A percentile compares a stretch with the other conserved stretches of the same genome.
phyloP scores from a whole-genome alignment of 2,888 invertebrate genomes.

The Mellilla xanthometata region DNA sequence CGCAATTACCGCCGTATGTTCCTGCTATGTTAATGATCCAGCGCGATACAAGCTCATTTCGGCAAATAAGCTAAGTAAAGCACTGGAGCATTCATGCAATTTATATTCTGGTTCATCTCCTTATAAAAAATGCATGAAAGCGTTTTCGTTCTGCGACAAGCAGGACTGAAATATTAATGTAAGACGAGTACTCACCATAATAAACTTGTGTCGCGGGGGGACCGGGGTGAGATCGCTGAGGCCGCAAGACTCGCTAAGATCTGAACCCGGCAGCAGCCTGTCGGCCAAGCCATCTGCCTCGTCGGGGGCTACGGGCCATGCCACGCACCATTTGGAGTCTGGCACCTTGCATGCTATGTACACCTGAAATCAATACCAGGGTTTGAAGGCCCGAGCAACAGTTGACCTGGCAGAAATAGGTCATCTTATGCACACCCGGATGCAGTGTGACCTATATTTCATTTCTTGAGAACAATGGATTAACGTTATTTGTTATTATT shows the following conservation, averaged over 20 bases:
- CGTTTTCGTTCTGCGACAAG: no score
- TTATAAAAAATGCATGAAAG: no score
- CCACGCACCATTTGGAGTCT: conserved; percentile 41
- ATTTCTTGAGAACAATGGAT: no score
- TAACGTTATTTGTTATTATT: no score
- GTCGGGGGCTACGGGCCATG: conserved; percentile 40
- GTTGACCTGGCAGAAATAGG: conserved; percentile 16
- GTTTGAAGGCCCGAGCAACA: conserved; percentile 13
- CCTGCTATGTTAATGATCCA: no score
- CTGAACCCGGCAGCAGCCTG: conserved; percentile 28
- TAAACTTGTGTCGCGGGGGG: conserved; percentile 23
- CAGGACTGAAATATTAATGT: no score
- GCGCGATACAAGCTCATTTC: no score
- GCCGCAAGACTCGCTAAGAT: conserved; percentile 42
- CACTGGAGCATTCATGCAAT: no score
- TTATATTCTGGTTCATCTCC: no score
- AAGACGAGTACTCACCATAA: conserved; percentile 25
- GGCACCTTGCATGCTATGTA: conserved; percentile 32
- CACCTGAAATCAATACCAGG: conserved; percentile 39
- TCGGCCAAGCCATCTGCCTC: conserved; percentile 26
- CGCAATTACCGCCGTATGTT: no score
- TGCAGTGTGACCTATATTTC: conserved; percentile 11
- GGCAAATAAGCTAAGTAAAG: no score
- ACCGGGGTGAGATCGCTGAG: conserved; percentile 38
- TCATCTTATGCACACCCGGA: conserved; percentile 17